Evolutionary conservation across 1,140 invertebrate species (phyloP), one percentile per base, ranked within the genome.

Genomic region (Oscheius sp.): DNA sequence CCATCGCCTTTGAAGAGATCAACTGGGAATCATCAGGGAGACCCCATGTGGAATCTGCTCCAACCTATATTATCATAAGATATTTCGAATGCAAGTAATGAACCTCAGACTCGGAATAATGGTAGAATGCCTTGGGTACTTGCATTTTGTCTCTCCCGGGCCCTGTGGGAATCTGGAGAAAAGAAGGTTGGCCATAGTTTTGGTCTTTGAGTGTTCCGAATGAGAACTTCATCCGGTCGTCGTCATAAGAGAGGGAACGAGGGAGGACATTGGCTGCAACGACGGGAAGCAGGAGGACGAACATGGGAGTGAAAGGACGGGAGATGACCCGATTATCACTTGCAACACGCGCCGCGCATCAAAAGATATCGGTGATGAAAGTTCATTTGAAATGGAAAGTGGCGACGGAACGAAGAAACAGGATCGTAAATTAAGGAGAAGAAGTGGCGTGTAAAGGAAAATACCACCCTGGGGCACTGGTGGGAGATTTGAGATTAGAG

Each of bases 121-220:
- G 69, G 42, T 71, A 71, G 26, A 71, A 71, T 2, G 69, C 69
- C 29, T 65, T 63, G 26, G 69, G 69, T 15, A 71, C 69, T 7
- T 38, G 34, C 15, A 71, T 23, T 18, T 58, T 26, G 10, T 52
- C 61, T 55, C 49, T 23, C 7, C 23, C 7, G 7, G 7, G 49
- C 10, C 52, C 61, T 23, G 52, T 58, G 23, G 69, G 69, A 55
- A 71, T 71, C 69, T 71, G 42, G 2, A 71, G 42, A 26, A 34
- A 49, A 52, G 31, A 32, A 4, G 49, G 49, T 26, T 55, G 49
- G 15, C 49, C 49, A 55, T 55, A 55, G 28, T 55, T 13, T 23
- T 55, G 7, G 7, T 55, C 49, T 26, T 23, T 55, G 49, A 55
- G 28, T 7, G 49, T 55, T 13, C 49, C 49, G 23, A 55, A 55